Conservation (phyloP, 2,113 vertebrate species). For the Seriola aureovittata region DNA sequence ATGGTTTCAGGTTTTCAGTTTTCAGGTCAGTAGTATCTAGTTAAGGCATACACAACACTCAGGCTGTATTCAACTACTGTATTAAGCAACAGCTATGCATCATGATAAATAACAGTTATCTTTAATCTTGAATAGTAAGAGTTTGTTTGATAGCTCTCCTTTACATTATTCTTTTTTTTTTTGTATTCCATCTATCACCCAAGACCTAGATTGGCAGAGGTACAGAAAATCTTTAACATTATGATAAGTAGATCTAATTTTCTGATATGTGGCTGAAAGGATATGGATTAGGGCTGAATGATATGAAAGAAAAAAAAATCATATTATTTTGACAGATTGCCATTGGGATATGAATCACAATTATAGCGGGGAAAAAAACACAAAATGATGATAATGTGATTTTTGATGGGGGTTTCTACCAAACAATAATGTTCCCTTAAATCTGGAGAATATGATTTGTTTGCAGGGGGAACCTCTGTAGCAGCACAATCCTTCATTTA, state of each 20-base stretch:
- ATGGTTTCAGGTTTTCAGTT: conserved; percentile 43
- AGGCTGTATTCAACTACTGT: conserved; percentile 81
- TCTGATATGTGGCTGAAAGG: conserved; percentile 17
- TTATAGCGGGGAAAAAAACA: too few relatives aligned
- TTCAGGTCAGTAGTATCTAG: conserved; percentile 66
- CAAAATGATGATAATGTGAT: too few relatives aligned
- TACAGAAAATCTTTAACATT: conserved; percentile 50
- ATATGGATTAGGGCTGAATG: neutral
- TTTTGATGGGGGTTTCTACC: too few relatives aligned
- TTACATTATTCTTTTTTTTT: conserved; percentile 43
- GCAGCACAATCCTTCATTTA: too few relatives aligned
- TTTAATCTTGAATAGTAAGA: conserved; percentile 40
- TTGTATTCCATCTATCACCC: conserved; percentile 25
- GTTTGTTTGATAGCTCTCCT: conserved; percentile 43
- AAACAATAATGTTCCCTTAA: too few relatives aligned
- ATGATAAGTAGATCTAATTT: conserved; percentile 11
- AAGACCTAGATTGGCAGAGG: conserved; percentile 6
- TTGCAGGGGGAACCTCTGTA: too few relatives aligned
- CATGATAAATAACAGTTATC: conserved; percentile 50
- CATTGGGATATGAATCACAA: too few relatives aligned
- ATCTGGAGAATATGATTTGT: too few relatives aligned
- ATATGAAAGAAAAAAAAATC: too few relatives aligned
- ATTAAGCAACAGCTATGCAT: conserved; percentile 70
- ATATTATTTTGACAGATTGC: too few relatives aligned
- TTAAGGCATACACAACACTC: conserved; percentile 64